Evolutionary conservation across 1,140 invertebrate species (phyloP).

Genomic region (Drosophila nikananu): DNA sequence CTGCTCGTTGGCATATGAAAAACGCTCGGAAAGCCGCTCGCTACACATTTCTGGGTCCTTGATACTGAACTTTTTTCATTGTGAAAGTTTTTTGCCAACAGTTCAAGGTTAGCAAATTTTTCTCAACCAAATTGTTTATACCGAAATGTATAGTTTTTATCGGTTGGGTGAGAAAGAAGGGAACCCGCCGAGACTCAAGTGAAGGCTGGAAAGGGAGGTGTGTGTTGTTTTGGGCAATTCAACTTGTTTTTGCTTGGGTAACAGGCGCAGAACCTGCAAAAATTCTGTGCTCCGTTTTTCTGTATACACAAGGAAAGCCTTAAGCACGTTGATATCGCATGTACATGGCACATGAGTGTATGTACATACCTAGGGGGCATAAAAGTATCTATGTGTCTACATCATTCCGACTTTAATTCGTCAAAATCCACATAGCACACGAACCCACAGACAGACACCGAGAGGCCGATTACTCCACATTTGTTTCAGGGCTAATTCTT

Average conservation of each 20-base stretch:
- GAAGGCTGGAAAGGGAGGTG: no score
- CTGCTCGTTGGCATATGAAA: constrained; percentile 50
- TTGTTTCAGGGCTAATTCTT: constrained; percentile 7
- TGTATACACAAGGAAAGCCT: constrained; percentile 20
- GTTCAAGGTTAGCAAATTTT: constrained; percentile 69
- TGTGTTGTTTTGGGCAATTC: constrained; percentile 6
- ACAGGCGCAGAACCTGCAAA: constrained; percentile 58
- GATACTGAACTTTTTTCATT: constrained; percentile 83
- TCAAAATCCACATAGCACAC: constrained; percentile 58
- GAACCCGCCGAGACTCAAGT: neutral
- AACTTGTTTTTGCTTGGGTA: constrained; percentile 49
- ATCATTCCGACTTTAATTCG: constrained; percentile 49
- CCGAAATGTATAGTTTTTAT: constrained; percentile 39
- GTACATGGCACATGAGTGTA: constrained; percentile 20
- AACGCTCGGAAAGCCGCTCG: constrained; percentile 50
- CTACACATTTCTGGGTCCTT: constrained; percentile 74
- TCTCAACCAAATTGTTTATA: constrained; percentile 46
- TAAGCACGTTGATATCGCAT: constrained; percentile 38
- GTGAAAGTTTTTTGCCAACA: constrained; percentile 79
- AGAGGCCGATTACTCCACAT: constrained; percentile 5
- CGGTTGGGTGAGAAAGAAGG: constrained; percentile 14
- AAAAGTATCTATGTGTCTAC: constrained; percentile 29
- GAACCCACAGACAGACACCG: constrained; percentile 34
- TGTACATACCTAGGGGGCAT: constrained; percentile 9
- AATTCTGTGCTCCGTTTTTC: constrained; percentile 49